Evolutionary conservation across 1,140 invertebrate species (phyloP).

Genomic region (Diabrotica virgifera): DNA sequence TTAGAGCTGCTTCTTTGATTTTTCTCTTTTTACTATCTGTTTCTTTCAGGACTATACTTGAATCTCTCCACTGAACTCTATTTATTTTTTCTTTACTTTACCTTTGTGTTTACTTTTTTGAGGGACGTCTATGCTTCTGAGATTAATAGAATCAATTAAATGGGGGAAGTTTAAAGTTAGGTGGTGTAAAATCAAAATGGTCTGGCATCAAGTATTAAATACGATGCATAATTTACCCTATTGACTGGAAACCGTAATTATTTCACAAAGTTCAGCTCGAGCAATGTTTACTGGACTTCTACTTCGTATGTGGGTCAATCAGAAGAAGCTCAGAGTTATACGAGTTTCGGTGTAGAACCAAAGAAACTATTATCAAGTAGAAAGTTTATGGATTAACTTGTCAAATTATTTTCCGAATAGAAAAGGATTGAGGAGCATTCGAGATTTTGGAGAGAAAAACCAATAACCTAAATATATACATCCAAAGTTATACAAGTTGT

Average conservation of each 20-base stretch:
- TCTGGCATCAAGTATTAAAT: constrained; percentile 9
- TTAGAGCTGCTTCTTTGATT: too few relatives aligned
- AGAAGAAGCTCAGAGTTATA: neutral
- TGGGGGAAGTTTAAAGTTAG: constrained; percentile 9
- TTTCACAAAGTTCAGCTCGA: neutral
- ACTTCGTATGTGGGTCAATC: neutral
- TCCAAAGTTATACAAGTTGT: too few relatives aligned
- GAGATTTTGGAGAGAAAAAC: too few relatives aligned
- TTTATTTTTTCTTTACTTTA: too few relatives aligned
- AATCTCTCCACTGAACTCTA: too few relatives aligned
- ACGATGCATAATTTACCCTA: constrained; percentile 13
- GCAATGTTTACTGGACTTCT: neutral
- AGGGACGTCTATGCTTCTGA: neutral
- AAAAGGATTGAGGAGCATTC: too few relatives aligned
- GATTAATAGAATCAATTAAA: constrained; percentile 14
- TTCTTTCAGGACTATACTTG: too few relatives aligned
- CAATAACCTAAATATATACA: too few relatives aligned
- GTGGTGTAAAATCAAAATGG: constrained; percentile 12
- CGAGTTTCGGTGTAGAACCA: neutral
- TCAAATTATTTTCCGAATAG: too few relatives aligned
- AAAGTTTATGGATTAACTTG: too few relatives aligned
- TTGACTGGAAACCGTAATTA: neutral
- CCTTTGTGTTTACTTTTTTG: neutral
- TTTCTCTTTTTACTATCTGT: too few relatives aligned
- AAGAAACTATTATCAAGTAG: too few relatives aligned